These are phyloP conservation scores for Diplosoma virens DNA, from an alignment of 23 tunicate species.

Conservation along the genomic window DNA sequence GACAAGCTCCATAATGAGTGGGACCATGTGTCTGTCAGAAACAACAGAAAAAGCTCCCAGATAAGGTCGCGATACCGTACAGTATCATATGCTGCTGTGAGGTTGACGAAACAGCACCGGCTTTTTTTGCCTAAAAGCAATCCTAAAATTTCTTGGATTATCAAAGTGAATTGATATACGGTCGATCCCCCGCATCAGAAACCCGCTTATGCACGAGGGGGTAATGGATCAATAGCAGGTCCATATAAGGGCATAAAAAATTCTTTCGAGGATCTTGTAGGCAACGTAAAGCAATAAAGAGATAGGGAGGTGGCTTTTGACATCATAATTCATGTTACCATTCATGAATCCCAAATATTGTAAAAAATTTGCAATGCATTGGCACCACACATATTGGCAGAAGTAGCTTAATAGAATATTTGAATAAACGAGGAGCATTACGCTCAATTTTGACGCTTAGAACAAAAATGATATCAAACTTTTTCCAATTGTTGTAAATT, in stretches of 20 bases:
- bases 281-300: not conserved
- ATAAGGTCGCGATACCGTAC: conserved; percentile 17
- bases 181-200: conserved; percentile 18
- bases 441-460: too few relatives aligned
- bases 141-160: conserved; percentile 3
- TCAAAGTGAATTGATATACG: conserved; percentile 4
- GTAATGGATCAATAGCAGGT: conserved; percentile 4
- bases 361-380: too few relatives aligned
- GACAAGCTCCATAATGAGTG: conserved; percentile 24
- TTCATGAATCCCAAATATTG: too few relatives aligned
- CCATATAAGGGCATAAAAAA: not conserved
- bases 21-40: conserved; percentile 27
- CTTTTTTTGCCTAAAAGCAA: conserved; percentile 12
- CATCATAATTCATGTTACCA: too few relatives aligned
- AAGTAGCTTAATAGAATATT: too few relatives aligned
- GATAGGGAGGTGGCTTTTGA: conserved; percentile 19
- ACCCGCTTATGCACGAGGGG: not conserved
- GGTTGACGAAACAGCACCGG: conserved; percentile 23
- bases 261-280: conserved; percentile 7
- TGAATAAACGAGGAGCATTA: too few relatives aligned
- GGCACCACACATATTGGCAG: too few relatives aligned
- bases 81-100: conserved; percentile 28
- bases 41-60: conserved; percentile 4
- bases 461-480: too few relatives aligned
- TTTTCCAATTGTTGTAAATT: too few relatives aligned